phyloP scores from a whole-genome alignment of 2,113 vertebrate species.

The Platanista minor region DNA sequence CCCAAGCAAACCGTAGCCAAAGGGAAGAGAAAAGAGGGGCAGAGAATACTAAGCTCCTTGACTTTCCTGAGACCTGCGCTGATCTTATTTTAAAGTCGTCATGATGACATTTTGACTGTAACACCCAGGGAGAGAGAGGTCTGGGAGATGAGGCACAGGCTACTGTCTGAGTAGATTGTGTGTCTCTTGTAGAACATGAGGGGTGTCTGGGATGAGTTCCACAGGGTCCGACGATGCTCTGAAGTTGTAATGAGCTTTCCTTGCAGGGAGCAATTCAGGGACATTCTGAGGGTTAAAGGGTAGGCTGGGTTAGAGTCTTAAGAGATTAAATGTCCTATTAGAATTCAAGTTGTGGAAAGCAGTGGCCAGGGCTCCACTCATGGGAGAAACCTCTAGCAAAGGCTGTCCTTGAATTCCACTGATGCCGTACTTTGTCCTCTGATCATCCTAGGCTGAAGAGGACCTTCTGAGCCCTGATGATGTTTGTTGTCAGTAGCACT shows the following conservation, averaged over 20 bases:
- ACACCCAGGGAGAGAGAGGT: background rate
- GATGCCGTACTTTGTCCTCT: background rate
- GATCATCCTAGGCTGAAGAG: background rate
- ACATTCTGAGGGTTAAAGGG: background rate
- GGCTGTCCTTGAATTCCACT: background rate
- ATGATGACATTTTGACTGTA: too few relatives aligned
- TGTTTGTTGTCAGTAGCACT: background rate
- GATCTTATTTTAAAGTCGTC: background rate
- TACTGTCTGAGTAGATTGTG: background rate
- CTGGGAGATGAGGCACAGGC: background rate
- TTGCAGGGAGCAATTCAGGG: background rate
- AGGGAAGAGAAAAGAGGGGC: background rate
- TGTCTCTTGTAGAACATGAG: background rate
- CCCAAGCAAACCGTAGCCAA: background rate
- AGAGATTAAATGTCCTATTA: background rate
- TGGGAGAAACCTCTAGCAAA: background rate
- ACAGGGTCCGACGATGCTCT: background rate
- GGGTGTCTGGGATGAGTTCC: background rate
- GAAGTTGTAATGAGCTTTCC: background rate
- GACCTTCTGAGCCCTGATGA: background rate
- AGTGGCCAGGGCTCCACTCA: background rate
- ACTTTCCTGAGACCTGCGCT: background rate
- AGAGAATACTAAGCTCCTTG: too few relatives aligned
- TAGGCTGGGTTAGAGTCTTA: background rate
- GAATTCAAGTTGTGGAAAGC: background rate